Conservation (phyloP, 2,113 vertebrate species). For the Irena cyanogastra region DNA sequence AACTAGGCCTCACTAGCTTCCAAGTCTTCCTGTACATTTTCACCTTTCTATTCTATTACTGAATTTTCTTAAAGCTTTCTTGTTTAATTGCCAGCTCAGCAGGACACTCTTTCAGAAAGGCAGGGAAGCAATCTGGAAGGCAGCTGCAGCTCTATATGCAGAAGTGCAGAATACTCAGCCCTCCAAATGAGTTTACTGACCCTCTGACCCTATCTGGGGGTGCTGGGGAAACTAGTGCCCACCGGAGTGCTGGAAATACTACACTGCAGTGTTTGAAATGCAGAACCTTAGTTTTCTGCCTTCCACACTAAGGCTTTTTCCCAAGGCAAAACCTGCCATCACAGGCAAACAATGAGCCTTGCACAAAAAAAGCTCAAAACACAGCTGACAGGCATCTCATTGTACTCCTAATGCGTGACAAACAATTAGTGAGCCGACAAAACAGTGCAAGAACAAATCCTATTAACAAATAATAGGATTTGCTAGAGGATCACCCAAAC, state of each 20-base stretch:
- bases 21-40: not conserved
- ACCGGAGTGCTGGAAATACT: not conserved
- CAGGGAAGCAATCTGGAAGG: not conserved
- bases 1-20: not conserved
- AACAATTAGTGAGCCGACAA: conserved; percentile 20
- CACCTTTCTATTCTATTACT: not conserved
- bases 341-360: not conserved
- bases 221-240: rapidly evolving
- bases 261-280: not conserved
- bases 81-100: not conserved
- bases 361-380: not conserved
- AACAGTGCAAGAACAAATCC: conserved; percentile 39
- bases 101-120: not conserved
- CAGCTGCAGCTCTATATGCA: not conserved
- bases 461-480: conserved; percentile 50
- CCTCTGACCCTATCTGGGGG: not conserved
- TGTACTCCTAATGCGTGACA: not conserved
- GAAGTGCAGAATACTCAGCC: rapidly evolving
- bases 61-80: not conserved
- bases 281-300: not conserved
- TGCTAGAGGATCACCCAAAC: not conserved
- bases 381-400: conserved; percentile 21
- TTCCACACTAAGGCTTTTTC: not conserved
- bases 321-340: not conserved
- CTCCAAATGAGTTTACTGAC: not conserved